Base-by-base conservation (phyloP, 2,888 invertebrate genomes). In the Pedicia rivosa region DNA sequence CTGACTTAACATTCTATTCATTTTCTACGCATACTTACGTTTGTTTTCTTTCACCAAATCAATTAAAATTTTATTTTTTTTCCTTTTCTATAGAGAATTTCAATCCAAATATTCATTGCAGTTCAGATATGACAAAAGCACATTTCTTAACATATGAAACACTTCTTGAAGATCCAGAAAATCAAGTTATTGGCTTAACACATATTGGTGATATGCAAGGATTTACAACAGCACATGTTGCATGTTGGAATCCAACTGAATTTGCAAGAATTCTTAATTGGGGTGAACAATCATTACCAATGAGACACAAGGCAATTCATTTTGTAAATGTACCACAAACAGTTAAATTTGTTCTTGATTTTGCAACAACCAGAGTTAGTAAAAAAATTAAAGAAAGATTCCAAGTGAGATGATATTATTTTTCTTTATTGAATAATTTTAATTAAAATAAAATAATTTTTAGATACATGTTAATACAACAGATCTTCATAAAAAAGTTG, bases 201-300 rank as follows among this genome's bases (percentile, higher is more conserved):
- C 83, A 84, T 55, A 68, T 82, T 37, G 78, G 72, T 0, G 78
- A 81, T 51, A 68, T 75, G 29, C 58, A 59, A 7, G 74, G 74
- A 0, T 66, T 73, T 3, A 66, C 68, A 13, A 64, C 74, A 3
- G 66, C 74, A 0, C 72, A 77, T 52, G 58, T 81, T 40, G 74
- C 78, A 20, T 66, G 76, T 24, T 81, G 81, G 76, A 73, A 76
- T 46, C 77, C 78, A 9, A 66, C 69, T 9, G 80, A 80, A 57
- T 78, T 79, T 50, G 74, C 70, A 1, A 67, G 73, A 26, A 56
- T 78, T 22, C 62, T 80, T 39, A 76, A 74, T 54, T 80, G 79
- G 78, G 78, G 79, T 48, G 80, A 81, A 74, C 80, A 82, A 69
- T 79, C 82, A 1, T 45, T 78, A 42, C 84, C 86, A 6, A 71